Evolutionary conservation across 1,140 invertebrate species (phyloP), one percentile per base, ranked within the genome.

Genomic region (Cyphomyrmex costatus): DNA sequence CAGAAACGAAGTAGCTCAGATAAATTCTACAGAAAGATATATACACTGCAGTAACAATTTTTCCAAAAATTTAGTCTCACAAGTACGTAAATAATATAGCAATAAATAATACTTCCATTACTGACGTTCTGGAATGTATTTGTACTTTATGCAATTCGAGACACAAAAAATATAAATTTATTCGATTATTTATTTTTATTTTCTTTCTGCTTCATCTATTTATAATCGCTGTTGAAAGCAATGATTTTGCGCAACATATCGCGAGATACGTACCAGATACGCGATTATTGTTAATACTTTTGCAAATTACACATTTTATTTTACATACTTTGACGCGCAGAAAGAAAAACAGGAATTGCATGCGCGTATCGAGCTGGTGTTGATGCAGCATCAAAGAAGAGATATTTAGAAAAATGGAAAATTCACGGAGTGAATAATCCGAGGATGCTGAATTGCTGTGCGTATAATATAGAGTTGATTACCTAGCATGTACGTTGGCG

Each of bases 21-120:
- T 3, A 7, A 33, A 65, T 65, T 65, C 7, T 1, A 4, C 8
- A 19, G 1, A 65, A 65, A 30, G 1, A 36, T 65, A 65, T 60
- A 36, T 36, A 2, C 36, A 49, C 3, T 63, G 27, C 14, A 19
- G 14, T 3, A 30, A 16, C 14, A 61, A 61, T n/a, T 33, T 33
- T 36, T 33, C 4, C 30, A 65, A 2, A 30, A 65, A 3, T 33
- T 3, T 8, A 65, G 7, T 2, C 58, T 61, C 30, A 33, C 3
- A 65, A 4, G 5, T 61, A 61, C 3, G 8, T 12, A 65, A n/a
- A n/a, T 7, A 63, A 61, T 12, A 30, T 30, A 30, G 16, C 61
- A 65, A 65, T 36, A 65, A 65, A 33, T 65, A 65, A 65, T 65
- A 16, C 60, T 19, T 61, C 16, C 27, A 2, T 16, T 65, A 33